Base-by-base conservation (phyloP, 2,797 vertebrate genomes). In the Sciurus vulgaris region DNA sequence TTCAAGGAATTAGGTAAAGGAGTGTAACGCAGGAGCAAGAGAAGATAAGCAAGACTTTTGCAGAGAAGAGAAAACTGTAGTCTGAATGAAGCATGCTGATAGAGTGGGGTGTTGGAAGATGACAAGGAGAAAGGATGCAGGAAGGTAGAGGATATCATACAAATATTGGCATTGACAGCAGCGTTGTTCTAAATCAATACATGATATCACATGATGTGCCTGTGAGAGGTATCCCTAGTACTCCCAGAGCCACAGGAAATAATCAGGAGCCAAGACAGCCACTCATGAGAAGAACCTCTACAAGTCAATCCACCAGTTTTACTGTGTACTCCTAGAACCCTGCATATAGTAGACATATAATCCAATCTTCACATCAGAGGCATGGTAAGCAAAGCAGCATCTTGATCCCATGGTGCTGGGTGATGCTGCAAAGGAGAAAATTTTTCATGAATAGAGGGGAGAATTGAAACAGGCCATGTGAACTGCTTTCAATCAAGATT, bases 21-120 rank as follows among this genome's bases (percentile, higher is more conserved):
- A 70, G 11, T 44, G 90, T 3, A 86, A 51, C 61, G 56, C 44
- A 84, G 7, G 38, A 51, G 3, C 22, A 84, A 79, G 56, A 12
- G 49, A 13, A 38, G 17, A 96, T 44, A 47, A 85, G 73, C 6
- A 94, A 82, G 72, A 44, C 84, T 95, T 59, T 51, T 51, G 47
- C 33, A 91, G n/a, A 93, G 28, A 91, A 92, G 44, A 70, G 20
- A 69, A 73, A 14, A 73, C 72, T 83, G 61, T 24, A 77, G 35
- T 33, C 17, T 70, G 54, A 79, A 73, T 86, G 35, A 17, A 81
- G 10, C n/a, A 79, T 28, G 2, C 7, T 30, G 4, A 67, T 82
- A 26, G 20, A 86, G 54, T 91, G 28, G 20, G 35, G 69, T 79
- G 13, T 38, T 56, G 28, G n/a, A 65, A 96, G 35, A 85, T 30